phyloP scores from a whole-genome alignment of 2,113 vertebrate genomes.

The Bufo bufo region DNA sequence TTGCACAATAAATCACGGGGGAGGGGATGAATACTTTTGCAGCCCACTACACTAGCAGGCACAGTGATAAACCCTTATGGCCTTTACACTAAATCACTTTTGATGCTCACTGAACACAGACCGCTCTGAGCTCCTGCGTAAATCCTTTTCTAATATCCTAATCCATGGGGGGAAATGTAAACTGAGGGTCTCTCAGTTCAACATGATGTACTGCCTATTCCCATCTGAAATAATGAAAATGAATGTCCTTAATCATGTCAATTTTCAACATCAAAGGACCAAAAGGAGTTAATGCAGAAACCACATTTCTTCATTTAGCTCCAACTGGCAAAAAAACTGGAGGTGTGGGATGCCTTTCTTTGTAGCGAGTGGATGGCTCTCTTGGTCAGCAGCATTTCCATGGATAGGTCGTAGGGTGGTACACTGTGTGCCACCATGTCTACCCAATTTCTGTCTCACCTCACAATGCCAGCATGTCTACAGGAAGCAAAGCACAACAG shows the following conservation, averaged over 20 bases:
- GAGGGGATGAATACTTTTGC: background rate
- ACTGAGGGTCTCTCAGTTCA: background rate
- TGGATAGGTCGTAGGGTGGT: background rate
- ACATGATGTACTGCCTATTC: background rate
- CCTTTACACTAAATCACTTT: background rate
- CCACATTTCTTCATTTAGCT: background rate
- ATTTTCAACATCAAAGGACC: conserved; percentile 2
- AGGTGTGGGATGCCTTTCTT: conserved; percentile 21
- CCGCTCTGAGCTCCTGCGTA: background rate
- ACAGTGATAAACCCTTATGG: background rate
- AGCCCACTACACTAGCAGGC: background rate
- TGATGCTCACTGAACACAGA: background rate
- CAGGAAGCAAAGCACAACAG: background rate
- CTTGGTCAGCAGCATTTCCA: background rate
- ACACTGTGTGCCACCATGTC: background rate
- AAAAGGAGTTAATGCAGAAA: conserved; percentile 12
- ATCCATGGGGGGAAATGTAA: background rate
- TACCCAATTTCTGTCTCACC: background rate
- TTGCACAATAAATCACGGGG: no score
- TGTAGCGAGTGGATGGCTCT: conserved; percentile 16
- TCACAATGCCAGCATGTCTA: background rate
- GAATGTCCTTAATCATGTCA: background rate
- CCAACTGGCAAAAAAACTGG: background rate
- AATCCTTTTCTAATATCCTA: conserved; percentile 11
- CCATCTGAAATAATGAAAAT: background rate